Base-by-base conservation (phyloP, 2,888 invertebrate species). In the Euspilapteryx auroguttella region DNA sequence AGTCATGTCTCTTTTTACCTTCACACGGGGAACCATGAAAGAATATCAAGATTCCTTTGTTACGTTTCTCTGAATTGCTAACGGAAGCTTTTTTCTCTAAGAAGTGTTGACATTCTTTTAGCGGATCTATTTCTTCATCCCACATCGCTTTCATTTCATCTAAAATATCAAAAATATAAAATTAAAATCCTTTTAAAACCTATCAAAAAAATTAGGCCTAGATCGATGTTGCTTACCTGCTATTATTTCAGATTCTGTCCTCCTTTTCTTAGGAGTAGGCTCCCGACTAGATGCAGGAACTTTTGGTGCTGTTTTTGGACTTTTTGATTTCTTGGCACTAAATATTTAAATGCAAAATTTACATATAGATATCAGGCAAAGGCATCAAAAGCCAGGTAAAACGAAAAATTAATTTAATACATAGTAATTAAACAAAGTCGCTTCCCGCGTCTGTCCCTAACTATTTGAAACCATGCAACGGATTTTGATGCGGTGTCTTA, bases 11-110 rank as follows among this genome's bases (percentile, higher is more conserved):
- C n/a, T n/a, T 3, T 4, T 17, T 40, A 69, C 75, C 75, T 63
- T 71, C 66, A 43, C 54, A 52, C 2, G 69, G 71, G 14, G 68
- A 62, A 12, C 71, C 75, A 33, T 73, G 64, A 25, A 65, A 47
- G 34, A 75, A 56, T 31, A 69, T 44, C 2, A 75, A 40, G 12
- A 71, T 36, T n/a, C 73, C 73, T 42, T 62, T 69, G 2, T 42
- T 34, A 33, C 41, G 38, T 37, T 47, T 54, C n/a, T 56, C 52
- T 11, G 29, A 36, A 2, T 27, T 34, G 5, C 39, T 28, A 11
- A 40, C 44, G 2, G 38, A 32, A 2, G 45, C 37, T 7, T 32
- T 20, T 8, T 35, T 34, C 6, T 57, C 52, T 28, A 48, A 44
- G 6, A 38, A 39, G 5, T 49, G 40, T 14, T 55, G 37, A 33